phyloP scores from a whole-genome alignment of 2,888 invertebrate genomes.

The Sminthurides aquaticus region DNA sequence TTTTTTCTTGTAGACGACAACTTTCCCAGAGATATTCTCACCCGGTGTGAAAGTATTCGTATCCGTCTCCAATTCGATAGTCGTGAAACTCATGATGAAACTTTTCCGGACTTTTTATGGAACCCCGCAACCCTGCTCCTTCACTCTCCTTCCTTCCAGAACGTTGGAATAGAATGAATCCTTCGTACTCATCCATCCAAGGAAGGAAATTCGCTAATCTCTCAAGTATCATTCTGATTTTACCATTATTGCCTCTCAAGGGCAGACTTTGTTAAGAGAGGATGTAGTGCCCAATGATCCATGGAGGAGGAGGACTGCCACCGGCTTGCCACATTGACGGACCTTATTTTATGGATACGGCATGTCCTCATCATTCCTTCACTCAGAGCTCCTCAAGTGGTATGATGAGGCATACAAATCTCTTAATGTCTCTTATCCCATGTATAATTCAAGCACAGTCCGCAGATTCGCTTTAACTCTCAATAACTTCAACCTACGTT shows the following conservation, averaged over 20 bases:
- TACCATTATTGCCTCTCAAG: not conserved
- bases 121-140: too few species aligned
- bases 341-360: not conserved
- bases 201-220: not conserved
- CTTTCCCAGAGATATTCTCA: conserved; percentile 17
- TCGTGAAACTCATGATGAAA: conserved; percentile 12
- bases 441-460: too few species aligned
- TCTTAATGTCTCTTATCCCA: not conserved
- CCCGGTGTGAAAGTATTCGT: conserved; percentile 10
- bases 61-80: conserved; percentile 16
- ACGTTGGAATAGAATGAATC: too few species aligned
- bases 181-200: too few species aligned
- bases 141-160: too few species aligned
- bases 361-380: not conserved
- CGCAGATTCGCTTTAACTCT: too few species aligned
- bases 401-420: not conserved
- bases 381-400: not conserved
- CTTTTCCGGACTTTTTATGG: not conserved
- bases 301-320: not conserved
- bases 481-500: too few species aligned
- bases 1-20: conserved; percentile 16
- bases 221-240: not conserved
- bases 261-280: not conserved
- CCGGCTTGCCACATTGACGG: not conserved
- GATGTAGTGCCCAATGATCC: not conserved